A percentile compares a stretch with the other conserved stretches of the same genome.
Conservation (phyloP, 2,888 invertebrate species). For the Tiliacea aurago region DNA sequence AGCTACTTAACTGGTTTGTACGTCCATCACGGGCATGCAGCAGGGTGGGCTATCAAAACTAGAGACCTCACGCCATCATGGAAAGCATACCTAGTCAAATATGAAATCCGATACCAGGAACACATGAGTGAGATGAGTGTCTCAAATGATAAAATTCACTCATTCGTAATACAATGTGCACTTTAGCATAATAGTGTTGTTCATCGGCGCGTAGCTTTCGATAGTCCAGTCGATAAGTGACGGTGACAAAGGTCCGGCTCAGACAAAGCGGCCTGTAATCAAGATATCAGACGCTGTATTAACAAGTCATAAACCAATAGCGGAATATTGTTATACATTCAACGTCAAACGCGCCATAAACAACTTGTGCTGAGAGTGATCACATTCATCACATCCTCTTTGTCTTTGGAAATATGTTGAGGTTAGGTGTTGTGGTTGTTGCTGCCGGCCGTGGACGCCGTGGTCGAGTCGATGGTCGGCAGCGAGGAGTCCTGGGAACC, state of each 20-base stretch:
- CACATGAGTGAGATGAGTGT: constrained; percentile 42
- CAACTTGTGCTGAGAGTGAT: neutral
- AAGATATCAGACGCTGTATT: constrained; percentile 76
- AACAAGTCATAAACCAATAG: constrained; percentile 56
- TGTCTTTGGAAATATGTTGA: neutral
- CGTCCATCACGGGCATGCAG: too few species aligned
- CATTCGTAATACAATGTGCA: constrained; percentile 67
- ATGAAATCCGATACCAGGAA: constrained; percentile 58
- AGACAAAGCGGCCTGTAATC: constrained; percentile 81
- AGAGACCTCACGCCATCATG: constrained; percentile 58
- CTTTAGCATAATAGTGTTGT: constrained; percentile 76
- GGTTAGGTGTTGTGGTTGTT: too few species aligned
- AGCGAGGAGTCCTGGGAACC: too few species aligned
- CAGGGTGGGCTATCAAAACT: constrained; percentile 35
- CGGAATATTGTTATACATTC: constrained; percentile 28
- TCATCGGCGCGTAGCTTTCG: constrained; percentile 72
- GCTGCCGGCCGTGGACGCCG: too few species aligned
- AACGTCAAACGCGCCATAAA: neutral
- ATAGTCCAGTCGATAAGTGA: constrained; percentile 76
- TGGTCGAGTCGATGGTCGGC: too few species aligned
- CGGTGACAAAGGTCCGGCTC: constrained; percentile 84
- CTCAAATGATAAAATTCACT: constrained; percentile 65
- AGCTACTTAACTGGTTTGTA: too few species aligned
- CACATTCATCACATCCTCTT: too few species aligned
- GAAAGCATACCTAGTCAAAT: constrained; percentile 43